Evolutionary conservation across 2,888 invertebrate species (phyloP).

Genomic region (Yponomeuta malinellus): DNA sequence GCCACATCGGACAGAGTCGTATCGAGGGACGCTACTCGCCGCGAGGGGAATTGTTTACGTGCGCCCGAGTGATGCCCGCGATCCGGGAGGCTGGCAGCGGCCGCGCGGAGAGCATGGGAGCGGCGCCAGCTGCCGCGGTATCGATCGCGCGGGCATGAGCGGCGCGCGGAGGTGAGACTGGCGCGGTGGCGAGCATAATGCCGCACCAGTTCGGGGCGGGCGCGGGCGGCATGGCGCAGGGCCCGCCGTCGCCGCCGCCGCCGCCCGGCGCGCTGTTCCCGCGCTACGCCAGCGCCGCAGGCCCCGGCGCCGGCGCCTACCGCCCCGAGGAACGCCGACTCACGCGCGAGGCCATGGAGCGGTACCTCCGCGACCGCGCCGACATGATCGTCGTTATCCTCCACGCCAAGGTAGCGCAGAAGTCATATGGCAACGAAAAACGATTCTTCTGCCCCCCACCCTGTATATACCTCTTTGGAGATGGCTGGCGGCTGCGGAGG

Average conservation of each 20-base stretch:
- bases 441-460: conserved; percentile 99
- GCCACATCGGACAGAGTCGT: conserved; percentile 18
- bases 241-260: conserved; percentile 83
- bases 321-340: conserved; percentile 88
- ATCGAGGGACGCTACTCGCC: conserved; percentile 34
- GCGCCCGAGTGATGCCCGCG: conserved; percentile 21
- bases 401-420: conserved; percentile 99
- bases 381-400: conserved; percentile 98
- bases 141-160: conserved; percentile 39
- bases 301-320: conserved; percentile 77
- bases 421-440: conserved; percentile 99
- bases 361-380: conserved; percentile 94
- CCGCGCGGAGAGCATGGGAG: conserved; percentile 34
- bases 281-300: conserved; percentile 77
- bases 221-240: conserved; percentile 81
- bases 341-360: conserved; percentile 95
- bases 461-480: conserved; percentile 98
- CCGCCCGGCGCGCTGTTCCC: conserved; percentile 76
- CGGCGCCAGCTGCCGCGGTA: conserved; percentile 28
- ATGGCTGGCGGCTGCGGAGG: conserved; percentile 96
- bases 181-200: conserved; percentile 77
- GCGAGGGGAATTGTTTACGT: conserved; percentile 18
- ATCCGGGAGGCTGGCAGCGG: conserved; percentile 11
- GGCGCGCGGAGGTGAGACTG: conserved; percentile 48
- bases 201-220: conserved; percentile 89